Conservation (phyloP, 2,113 vertebrate species). For the Rhinichthys klamathensis region DNA sequence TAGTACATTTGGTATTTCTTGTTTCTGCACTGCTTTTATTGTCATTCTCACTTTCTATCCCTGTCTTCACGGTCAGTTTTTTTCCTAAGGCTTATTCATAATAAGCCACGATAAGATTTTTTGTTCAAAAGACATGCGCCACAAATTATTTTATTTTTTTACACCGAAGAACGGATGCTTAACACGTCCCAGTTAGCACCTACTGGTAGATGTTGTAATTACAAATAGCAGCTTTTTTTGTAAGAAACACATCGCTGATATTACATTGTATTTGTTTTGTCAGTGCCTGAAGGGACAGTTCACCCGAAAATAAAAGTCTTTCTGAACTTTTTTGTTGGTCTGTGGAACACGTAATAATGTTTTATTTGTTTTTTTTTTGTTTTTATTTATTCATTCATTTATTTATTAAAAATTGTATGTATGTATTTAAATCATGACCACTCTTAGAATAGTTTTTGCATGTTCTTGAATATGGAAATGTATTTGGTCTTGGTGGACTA, state of each 20-base stretch:
- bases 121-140: neutral
- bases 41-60: neutral
- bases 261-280: neutral
- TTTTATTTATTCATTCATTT: too few species aligned
- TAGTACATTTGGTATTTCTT: conserved; percentile 6
- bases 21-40: neutral
- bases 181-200: neutral
- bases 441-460: too few species aligned
- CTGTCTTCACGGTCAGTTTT: neutral
- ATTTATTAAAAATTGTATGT: too few species aligned
- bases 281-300: neutral
- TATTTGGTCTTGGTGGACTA: too few species aligned
- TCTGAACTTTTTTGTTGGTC: neutral
- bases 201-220: neutral
- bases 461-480: too few species aligned
- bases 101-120: neutral
- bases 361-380: too few species aligned
- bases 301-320: neutral
- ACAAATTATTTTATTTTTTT: rapidly evolving
- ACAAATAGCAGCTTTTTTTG: neutral
- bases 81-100: neutral
- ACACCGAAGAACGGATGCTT: too few species aligned
- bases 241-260: neutral
- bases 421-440: too few species aligned
- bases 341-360: too few species aligned